These are phyloP conservation scores for Megalurothrips usitatus DNA, from an alignment of 2,888 invertebrate genomes.

Conservation along the genomic window DNA sequence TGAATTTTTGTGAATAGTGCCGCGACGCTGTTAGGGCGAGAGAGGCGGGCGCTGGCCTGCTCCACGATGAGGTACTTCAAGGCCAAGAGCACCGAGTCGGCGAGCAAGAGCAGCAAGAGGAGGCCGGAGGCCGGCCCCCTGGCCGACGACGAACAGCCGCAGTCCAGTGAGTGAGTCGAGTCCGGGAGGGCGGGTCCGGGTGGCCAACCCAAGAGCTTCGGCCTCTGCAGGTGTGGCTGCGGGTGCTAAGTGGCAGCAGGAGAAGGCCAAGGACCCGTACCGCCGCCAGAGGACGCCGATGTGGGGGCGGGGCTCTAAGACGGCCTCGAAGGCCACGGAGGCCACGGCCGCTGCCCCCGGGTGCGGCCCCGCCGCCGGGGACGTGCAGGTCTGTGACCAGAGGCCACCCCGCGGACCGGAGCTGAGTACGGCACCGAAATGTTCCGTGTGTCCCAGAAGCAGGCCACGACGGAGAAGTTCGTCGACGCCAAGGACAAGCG, in stretches of 20 bases:
- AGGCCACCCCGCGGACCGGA: too few species aligned
- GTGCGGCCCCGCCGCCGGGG: background rate
- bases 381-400: background rate
- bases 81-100: background rate
- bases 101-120: conserved; percentile 5
- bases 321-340: background rate
- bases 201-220: too few species aligned
- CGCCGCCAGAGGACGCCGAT: background rate
- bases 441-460: background rate
- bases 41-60: background rate
- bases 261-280: conserved; percentile 15
- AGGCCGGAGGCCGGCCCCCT: background rate
- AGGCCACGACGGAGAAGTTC: background rate
- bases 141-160: background rate
- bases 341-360: background rate
- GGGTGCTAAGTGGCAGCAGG: background rate
- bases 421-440: too few species aligned
- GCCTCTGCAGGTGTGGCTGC: background rate
- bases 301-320: background rate
- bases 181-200: background rate
- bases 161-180: background rate
- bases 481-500: background rate
- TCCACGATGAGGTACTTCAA: background rate
- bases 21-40: too few species aligned
- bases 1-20: too few species aligned